These are phyloP conservation scores for Cephalopachus bancanus DNA, from an alignment of 2,797 vertebrate species.

Conservation along the genomic window DNA sequence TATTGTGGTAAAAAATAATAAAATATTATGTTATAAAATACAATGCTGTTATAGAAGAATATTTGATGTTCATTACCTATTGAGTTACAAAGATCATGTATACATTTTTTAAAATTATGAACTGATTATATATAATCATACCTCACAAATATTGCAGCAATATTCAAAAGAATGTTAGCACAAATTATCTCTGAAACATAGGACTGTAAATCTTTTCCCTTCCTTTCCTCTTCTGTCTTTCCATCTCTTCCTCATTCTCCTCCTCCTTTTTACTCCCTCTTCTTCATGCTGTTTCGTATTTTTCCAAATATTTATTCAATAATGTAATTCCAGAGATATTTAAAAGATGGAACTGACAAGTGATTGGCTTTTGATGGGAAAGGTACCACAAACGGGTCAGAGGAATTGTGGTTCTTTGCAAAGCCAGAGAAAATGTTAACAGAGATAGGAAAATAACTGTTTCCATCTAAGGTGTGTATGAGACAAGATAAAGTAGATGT, in stretches of 20 bases:
- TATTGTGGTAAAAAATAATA: neutral
- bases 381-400: neutral
- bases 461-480: neutral
- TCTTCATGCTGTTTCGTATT: neutral
- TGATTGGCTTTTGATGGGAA: neutral
- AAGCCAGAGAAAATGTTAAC: neutral
- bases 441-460: neutral
- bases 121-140: neutral
- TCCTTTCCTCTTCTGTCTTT: neutral
- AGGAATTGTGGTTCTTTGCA: neutral
- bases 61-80: neutral
- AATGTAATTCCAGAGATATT: neutral
- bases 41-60: neutral
- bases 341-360: neutral
- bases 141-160: neutral
- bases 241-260: neutral
- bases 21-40: neutral
- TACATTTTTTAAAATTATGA: neutral
- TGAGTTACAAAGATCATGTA: neutral
- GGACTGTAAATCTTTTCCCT: neutral
- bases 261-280: neutral
- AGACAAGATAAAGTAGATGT: neutral
- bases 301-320: conserved; percentile 24
- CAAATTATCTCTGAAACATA: neutral
- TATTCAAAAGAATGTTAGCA: neutral